Evolutionary conservation across 2,113 vertebrate genomes (phyloP), one percentile per base, ranked within the genome.

Genomic region (Peromyscus polionotus): DNA sequence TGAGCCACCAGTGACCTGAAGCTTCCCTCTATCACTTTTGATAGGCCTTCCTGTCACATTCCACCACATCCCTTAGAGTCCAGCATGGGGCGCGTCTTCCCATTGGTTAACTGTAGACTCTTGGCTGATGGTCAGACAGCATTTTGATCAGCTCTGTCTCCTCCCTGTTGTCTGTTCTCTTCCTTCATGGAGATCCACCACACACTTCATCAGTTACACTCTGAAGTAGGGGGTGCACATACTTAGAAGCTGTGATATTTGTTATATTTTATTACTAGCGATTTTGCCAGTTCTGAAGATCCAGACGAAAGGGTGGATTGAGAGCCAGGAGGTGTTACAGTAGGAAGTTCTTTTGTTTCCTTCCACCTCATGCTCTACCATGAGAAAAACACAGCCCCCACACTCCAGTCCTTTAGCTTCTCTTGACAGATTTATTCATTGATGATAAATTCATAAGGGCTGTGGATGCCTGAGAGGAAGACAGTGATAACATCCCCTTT

Each of bases 241-340:
- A 81, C 93, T 22, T 61, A 51, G 11, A 87, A 28, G 20, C 63
- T 13, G 28, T 51, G 65, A 16, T 61, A 72, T 94, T 70, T 13
- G 16, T 36, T 12, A 68, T 5, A 48, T 33, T 68, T 67, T 86
- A 26, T 96, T 88, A 36, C 63, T 59, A 70, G 57, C 14, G 54
- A 54, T 86, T 88, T 68, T 67, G 39, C 9, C 42, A 81, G 31
- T 57, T 94, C 80, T 96, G 45, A 93, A 39, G 26, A 59, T 94
- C 28, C 19, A 48, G 70, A 42, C 36, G 84, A 68, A 83, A 79
- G 73, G 24, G 39, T 92, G 31, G 45, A 31, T 61, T 13, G 26
- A 95, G 88, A 92, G 57, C 83, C 67, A 68, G 73, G 12, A 88
- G 33, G 57, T 85, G 33, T 70, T n/a, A 70, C 3, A 70, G 68